Evolutionary conservation across 2,113 vertebrate species (phyloP).

Genomic region (human (Homo sapiens)): DNA sequence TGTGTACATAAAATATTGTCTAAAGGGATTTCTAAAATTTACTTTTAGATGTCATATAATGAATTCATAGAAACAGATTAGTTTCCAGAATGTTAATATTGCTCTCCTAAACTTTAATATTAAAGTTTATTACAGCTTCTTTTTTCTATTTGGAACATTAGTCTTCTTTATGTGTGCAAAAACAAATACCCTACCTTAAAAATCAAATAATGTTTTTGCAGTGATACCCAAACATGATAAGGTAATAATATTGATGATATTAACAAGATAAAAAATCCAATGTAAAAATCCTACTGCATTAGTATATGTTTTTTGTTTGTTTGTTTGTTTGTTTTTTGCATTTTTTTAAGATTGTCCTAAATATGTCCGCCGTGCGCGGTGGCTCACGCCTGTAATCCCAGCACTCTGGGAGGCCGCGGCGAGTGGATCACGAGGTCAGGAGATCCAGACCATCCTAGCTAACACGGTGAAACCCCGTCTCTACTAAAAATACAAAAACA

Average conservation of each 20-base stretch:
- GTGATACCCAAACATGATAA: conserved; percentile 14
- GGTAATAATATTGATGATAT: conserved; percentile 18
- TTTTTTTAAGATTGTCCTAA: conserved; percentile 65
- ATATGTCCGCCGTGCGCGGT: background rate
- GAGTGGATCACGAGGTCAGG: too few relatives aligned
- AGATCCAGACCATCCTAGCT: too few relatives aligned
- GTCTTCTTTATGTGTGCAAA: background rate
- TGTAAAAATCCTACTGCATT: conserved; percentile 18
- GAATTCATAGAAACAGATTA: background rate
- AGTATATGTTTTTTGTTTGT: background rate
- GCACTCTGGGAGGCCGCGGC: too few relatives aligned
- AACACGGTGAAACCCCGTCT: too few relatives aligned
- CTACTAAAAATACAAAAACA: too few relatives aligned
- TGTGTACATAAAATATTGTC: background rate
- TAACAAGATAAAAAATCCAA: conserved; percentile 42
- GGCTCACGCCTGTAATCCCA: too few relatives aligned
- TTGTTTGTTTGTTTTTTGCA: background rate
- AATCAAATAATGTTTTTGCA: conserved; percentile 27
- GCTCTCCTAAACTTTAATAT: background rate
- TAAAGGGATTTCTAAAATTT: background rate
- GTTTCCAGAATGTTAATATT: background rate
- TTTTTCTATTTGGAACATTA: background rate
- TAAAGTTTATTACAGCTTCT: background rate
- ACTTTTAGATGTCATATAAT: background rate
- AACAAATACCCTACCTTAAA: background rate